Evolutionary conservation across 30 jellyfish, hydroid and myxozoan genomes (phyloP).

Genomic region (Euphysa ruthae): DNA sequence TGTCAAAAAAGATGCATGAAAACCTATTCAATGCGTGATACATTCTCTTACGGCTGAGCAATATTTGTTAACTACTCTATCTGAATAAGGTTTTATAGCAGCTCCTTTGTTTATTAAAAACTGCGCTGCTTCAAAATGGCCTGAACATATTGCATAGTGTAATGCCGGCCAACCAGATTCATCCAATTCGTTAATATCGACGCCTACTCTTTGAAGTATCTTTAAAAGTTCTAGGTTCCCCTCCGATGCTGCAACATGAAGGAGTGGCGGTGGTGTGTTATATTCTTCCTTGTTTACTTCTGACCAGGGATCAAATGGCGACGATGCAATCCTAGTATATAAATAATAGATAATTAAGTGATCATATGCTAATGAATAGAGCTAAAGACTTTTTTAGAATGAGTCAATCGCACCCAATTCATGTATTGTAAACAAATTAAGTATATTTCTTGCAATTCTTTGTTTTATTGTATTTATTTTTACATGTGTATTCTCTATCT

Average conservation of each 20-base stretch:
- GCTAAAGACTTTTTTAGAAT: too few species aligned
- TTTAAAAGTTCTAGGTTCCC: constrained; percentile 59
- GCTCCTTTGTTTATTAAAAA: constrained; percentile 66
- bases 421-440: too few species aligned
- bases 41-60: constrained; percentile 54
- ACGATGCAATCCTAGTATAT: not conserved
- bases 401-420: too few species aligned
- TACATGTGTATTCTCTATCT: too few species aligned
- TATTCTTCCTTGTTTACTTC: not conserved
- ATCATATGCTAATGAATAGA: too few species aligned
- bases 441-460: too few species aligned
- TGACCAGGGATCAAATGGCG: not conserved
- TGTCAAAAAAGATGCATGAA: too few species aligned
- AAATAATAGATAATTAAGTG: too few species aligned
- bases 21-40: too few species aligned
- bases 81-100: constrained; percentile 47
- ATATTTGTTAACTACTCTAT: constrained; percentile 48
- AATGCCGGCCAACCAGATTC: constrained; percentile 95
- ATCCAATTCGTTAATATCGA: constrained; percentile 70
- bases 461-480: too few species aligned
- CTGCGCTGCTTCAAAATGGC: constrained; percentile 80
- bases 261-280: constrained; percentile 40
- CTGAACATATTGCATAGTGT: constrained; percentile 75
- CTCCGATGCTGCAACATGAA: constrained; percentile 85
- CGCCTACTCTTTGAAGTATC: constrained; percentile 65